A percentile compares a stretch with the other conserved stretches of the same genome.
phyloP scores from a whole-genome alignment of 2,113 vertebrate genomes.

The Microcebus jonahi region DNA sequence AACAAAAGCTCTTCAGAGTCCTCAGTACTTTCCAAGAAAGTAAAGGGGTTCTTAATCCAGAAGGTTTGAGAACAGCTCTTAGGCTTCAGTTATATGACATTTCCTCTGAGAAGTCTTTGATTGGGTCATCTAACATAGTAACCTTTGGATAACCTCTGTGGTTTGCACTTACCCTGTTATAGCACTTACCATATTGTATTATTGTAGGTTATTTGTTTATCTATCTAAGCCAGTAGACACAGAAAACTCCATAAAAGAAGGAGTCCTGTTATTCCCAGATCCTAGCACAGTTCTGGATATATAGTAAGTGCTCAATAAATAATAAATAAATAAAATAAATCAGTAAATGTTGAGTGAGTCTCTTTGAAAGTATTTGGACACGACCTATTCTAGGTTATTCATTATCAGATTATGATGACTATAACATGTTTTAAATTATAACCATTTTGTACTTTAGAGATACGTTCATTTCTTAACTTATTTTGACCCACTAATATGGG shows the following conservation, averaged over 20 bases:
- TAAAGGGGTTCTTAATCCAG: neutral
- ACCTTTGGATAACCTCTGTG: neutral
- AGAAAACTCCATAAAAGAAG: neutral
- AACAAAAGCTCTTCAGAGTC: neutral
- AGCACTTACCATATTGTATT: neutral
- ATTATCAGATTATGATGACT: neutral
- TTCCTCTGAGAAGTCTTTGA: neutral
- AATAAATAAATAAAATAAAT: neutral
- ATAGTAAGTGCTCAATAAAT: neutral
- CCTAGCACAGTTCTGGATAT: neutral
- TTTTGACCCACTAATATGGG: neutral
- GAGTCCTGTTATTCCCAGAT: neutral
- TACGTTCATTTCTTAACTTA: neutral
- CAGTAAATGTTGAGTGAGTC: neutral
- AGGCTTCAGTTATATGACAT: neutral
- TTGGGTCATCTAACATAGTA: neutral
- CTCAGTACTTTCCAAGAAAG: neutral
- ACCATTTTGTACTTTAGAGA: conserved; percentile 10
- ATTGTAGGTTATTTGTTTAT: neutral
- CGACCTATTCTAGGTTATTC: neutral
- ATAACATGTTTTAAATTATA: neutral
- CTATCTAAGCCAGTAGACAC: neutral
- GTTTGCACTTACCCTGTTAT: neutral
- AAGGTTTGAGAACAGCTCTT: neutral
- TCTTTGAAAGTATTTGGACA: neutral